Evolutionary conservation across 2,113 vertebrate genomes (phyloP), one percentile per base, ranked within the genome.

Genomic region (Gymnorhina tibicen): DNA sequence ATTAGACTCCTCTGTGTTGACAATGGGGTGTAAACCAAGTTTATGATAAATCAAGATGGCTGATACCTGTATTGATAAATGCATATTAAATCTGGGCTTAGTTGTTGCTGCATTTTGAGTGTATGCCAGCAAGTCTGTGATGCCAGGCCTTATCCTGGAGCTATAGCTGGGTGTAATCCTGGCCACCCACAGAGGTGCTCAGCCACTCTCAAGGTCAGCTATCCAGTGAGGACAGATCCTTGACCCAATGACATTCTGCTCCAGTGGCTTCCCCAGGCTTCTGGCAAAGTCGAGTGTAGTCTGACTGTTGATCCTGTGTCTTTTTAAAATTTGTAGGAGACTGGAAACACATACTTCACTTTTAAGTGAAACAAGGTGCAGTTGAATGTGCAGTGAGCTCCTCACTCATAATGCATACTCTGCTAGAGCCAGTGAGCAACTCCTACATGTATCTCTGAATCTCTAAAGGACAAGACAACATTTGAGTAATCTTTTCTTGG

Each of bases 221-320:
- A 2, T 33, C 39, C n/a, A 11, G 4, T 21, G 37, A 55, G 76
- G 42, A 21, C 23, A 33, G 22, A 19, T 42, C 30, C 26, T 21
- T 22, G 27, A 21, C 26, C 37, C 3, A 2, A 6, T n/a, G 41
- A 5, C 22, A 4, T 41, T 41, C 60, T 41, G 28, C 42, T 83
- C 75, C 1, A 2, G 26, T 70, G 79, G 33, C 64, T 52, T 64
- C 30, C 49, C 6, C 33, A 5, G 66, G 67, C 49, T 59, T 33
- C 50, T 46, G 35, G 13, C 3, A 5, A 68, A 76, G 33, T 21
- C 0, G 0, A 24, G 14, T 12, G 5, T 21, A 80, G 37, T 50
- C 52, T 42, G 12, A 30, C 16, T 16, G 44, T 50, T 50, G 50
- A 72, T 76, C 52, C 63, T 6, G 2, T 41, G n/a, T 47, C 19